Base-by-base conservation (phyloP, 2,113 vertebrate genomes). In the Ammodytes dubius region DNA sequence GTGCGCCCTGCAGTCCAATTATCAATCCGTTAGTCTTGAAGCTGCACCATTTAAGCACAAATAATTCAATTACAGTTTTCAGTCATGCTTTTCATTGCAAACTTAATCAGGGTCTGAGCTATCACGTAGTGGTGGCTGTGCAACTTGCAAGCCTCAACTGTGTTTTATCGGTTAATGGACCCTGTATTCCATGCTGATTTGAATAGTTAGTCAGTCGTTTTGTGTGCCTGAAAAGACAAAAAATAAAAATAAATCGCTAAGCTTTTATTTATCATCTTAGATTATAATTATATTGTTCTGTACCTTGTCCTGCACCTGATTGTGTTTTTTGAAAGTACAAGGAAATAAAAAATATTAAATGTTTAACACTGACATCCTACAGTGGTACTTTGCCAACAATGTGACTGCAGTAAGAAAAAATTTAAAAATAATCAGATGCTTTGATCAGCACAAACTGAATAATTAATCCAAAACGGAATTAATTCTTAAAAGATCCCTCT, bases 91-190 rank as follows among this genome's bases (percentile, higher is more conserved):
- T 84, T 82, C 8, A 81, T 56, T 85, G 56, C 64, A 74, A 72
- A 86, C 19, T 27, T 17, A 84, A 87, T 87, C 76, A 84, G 70
- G 49, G 68, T 64, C 57, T 81, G 66, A 78, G 81, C 27, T 80
- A 69, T 81, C 78, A 71, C 66, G 77, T 70, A 43, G 19, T 64
- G 77, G 19, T 64, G 77, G 50, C 57, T 75, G 58, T 63, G 39
- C 17, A 61, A 66, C 53, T 19, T 81, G 53, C 67, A 54, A 70
- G 63, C 50, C 57, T 71, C 47, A 2, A 11, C 42, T 52, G 64
- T 43, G 42, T 89, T 88, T 88, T 84, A 89, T 85, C 14, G 47
- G 56, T 72, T 87, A 86, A 88, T 84, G 84, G 79, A 70, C 46
- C 45, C 47, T 60, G 27, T 59, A 53, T 59, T 17, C 74, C 5